Base-by-base conservation (phyloP, 2,888 invertebrate species). In the Drosophila koepferae region DNA sequence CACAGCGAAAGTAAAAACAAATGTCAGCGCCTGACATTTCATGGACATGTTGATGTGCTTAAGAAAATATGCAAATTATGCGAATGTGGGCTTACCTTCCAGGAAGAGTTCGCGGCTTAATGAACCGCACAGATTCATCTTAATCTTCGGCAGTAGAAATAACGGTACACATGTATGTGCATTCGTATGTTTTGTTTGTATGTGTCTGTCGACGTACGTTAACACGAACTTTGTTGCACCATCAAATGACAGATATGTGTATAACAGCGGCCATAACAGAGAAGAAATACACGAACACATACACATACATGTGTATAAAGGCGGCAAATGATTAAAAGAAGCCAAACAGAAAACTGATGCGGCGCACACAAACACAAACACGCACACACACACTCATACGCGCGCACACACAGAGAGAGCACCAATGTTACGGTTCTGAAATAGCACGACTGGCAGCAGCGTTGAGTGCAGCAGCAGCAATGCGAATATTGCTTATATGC, bases 271-370 rank as follows among this genome's bases (percentile, higher is more conserved):
- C 65, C 62, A 72, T 54, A 74, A 65, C 63, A 62, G 54, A 51
- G 16, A 40, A 43, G 51, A 36, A 59, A 60, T 43, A 58, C 44
- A 31, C 55, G 36, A 16, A 56, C 31, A 23, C 23, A 40, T 20
- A 36, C 28, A 54, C 28, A 28, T 7, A n/a, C 9, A 40, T 36
- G 38, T 20, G 55, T 56, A 36, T 41, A 58, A 63, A 71, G 54
- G 71, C 72, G 72, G 77, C 81, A 72, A 72, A 64, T 69, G 66
- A 69, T 72, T 74, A 83, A 78, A 78, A 75, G 80, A 83, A 81
- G 75, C 83, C 83, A 81, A 59, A 81, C 74, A 74, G 43, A 59
- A 55, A 46, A 40, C 65, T 58, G 65, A 72, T 72, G 72, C 65
- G 65, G 36, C 54, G 41, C 51, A 61, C 48, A 48, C 61, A 46